Conservation (phyloP, 2,888 invertebrate genomes). For the Bedellia somnulentella region DNA sequence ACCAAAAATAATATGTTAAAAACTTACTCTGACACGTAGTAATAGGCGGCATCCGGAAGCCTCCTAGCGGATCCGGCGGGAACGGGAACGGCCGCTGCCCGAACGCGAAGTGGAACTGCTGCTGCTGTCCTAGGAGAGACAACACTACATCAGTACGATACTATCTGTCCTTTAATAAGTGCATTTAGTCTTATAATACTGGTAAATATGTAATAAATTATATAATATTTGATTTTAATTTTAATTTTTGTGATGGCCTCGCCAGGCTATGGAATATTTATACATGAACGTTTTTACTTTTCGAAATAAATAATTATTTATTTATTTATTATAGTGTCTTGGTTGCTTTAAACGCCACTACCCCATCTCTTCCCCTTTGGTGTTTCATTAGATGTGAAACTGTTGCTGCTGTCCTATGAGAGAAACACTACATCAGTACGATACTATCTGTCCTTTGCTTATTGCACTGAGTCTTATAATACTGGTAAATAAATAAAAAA, state of each 20-base stretch:
- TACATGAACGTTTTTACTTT: too few species aligned
- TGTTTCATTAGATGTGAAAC: slow-evolving; percentile 93
- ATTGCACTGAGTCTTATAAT: slow-evolving; percentile 12
- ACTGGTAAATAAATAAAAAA: too few species aligned
- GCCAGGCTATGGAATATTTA: too few species aligned
- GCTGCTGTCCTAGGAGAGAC: slow-evolving; percentile 92
- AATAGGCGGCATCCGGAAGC: slow-evolving; percentile 87
- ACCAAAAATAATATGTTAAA: slow-evolving; percentile 13
- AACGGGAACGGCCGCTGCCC: slow-evolving; percentile 87
- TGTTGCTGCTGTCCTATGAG: slow-evolving; percentile 95
- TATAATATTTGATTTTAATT: too few species aligned
- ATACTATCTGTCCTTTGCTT: slow-evolving; percentile 40
- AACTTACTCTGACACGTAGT: slow-evolving; percentile 90
- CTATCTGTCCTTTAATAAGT: slow-evolving; percentile 33
- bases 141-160: slow-evolving; percentile 74
- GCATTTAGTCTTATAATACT: slow-evolving; percentile 11
- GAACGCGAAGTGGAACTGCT: slow-evolving; percentile 92
- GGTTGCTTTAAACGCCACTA: too few species aligned
- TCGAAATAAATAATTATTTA: too few species aligned
- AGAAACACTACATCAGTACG: slow-evolving; percentile 79
- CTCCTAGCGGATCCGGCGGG: slow-evolving; percentile 83
- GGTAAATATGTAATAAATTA: too few species aligned
- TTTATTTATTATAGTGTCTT: too few species aligned
- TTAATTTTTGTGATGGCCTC: too few species aligned
- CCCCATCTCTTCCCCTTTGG: too few species aligned